These are phyloP conservation scores for Mionectes macconnelli DNA, from an alignment of 2,113 vertebrate genomes.

Conservation along the genomic window DNA sequence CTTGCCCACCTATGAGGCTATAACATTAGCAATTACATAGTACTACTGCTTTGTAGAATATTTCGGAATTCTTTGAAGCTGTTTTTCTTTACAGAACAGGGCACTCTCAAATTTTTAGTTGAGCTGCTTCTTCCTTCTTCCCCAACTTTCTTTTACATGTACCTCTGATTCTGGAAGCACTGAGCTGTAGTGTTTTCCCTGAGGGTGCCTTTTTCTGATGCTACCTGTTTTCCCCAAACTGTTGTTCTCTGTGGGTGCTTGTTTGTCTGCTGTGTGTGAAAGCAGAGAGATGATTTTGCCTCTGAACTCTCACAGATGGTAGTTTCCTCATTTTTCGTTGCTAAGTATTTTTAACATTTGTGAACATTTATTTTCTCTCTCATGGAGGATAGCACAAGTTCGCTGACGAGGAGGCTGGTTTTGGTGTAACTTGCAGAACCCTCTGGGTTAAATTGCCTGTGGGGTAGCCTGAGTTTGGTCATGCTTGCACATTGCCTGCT, in stretches of 20 bases:
- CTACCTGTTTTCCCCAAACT: neutral
- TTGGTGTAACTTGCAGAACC: neutral
- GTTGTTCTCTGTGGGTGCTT: neutral
- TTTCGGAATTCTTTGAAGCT: neutral
- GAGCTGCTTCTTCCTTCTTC: neutral
- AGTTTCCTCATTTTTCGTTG: neutral
- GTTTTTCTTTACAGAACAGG: neutral
- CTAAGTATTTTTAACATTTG: neutral
- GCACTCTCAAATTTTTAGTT: neutral
- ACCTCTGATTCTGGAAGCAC: neutral
- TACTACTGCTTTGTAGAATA: neutral
- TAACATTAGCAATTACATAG: neutral
- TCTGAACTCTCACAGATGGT: constrained; percentile 25
- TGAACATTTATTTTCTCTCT: neutral
- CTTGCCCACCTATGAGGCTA: neutral
- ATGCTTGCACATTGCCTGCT: neutral
- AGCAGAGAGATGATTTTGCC: neutral
- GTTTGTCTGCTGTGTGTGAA: neutral
- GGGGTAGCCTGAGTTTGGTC: neutral
- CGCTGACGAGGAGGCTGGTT: neutral
- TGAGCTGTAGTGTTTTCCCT: neutral
- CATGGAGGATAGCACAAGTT: neutral
- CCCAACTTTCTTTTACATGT: neutral
- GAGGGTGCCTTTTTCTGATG: neutral
- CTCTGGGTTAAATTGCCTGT: neutral